Percentiles rank a stretch among this genome's conserved stretches.
These are phyloP conservation scores for Sciaenops ocellatus DNA, from an alignment of 2,797 vertebrate genomes.

Conservation along the genomic window DNA sequence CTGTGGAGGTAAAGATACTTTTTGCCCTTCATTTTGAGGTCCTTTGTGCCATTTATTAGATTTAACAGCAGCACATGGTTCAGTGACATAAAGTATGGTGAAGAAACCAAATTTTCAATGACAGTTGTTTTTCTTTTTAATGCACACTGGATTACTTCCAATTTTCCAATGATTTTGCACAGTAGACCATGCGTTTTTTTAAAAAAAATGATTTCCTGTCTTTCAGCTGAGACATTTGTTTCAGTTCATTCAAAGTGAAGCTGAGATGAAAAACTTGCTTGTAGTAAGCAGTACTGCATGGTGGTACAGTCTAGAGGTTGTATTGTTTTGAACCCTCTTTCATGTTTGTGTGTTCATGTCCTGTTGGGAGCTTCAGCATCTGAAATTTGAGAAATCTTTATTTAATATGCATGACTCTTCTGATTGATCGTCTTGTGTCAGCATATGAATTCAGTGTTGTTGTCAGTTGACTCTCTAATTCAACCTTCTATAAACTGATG, in stretches of 20 bases:
- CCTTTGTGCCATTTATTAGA: background rate
- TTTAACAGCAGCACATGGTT: background rate
- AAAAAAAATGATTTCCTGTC: background rate
- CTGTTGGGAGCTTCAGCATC: background rate
- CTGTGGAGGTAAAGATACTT: background rate
- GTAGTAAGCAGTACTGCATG: background rate
- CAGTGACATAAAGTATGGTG: background rate
- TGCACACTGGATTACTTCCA: background rate
- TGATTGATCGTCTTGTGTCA: background rate
- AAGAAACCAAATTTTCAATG: background rate
- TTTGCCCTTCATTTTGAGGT: background rate
- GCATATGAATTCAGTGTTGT: slow-evolving; percentile 21
- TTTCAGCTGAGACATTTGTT: background rate
- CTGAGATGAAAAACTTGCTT: background rate
- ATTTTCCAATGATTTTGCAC: background rate
- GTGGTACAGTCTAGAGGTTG: background rate
- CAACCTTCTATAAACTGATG: slow-evolving; percentile 50
- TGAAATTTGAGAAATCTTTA: background rate
- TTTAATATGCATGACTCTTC: too few species aligned
- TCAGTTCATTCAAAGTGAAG: background rate
- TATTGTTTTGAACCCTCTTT: background rate
- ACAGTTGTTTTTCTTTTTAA: background rate
- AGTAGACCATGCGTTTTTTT: background rate
- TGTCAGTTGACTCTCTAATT: slow-evolving; percentile 48
- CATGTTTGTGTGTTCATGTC: background rate